Conservation (phyloP, 2,797 vertebrate genomes). For the Cirrhinus mrigala region DNA sequence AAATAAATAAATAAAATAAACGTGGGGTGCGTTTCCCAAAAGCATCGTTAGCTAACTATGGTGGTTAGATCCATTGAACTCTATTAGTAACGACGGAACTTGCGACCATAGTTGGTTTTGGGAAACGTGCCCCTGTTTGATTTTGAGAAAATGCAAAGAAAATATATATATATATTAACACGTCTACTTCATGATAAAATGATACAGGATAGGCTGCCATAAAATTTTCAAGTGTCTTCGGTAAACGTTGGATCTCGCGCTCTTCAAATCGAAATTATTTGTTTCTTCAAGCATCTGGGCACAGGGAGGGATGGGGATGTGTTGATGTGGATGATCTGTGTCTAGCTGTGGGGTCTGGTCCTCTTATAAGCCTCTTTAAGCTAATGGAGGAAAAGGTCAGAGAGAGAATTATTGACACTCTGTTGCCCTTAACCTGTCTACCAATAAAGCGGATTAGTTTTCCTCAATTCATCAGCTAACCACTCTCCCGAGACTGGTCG, state of each 20-base stretch:
- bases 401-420: constrained; percentile 94
- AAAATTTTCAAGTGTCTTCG: not conserved
- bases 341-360: constrained; percentile 70
- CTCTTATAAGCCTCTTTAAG: constrained; percentile 91
- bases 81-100: too few species aligned
- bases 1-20: too few species aligned
- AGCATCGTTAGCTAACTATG: too few species aligned
- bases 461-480: constrained; percentile 95
- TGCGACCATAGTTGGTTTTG: too few species aligned
- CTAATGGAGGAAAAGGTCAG: constrained; percentile 95
- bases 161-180: too few species aligned
- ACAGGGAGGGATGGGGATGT: constrained; percentile 23
- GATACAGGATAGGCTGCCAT: not conserved
- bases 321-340: not conserved
- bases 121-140: too few species aligned
- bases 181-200: not conserved
- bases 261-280: not conserved
- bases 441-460: constrained; percentile 99
- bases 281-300: constrained; percentile 66
- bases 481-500: constrained; percentile 80
- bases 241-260: not conserved
- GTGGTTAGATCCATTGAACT: too few species aligned
- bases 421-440: constrained; percentile 95
- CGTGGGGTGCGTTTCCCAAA: too few species aligned
- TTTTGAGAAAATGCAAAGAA: too few species aligned